A percentile compares a stretch with the other conserved stretches of the same genome.
Conservation (phyloP, 2,797 vertebrate genomes). For the Crypturellus tataupa region DNA sequence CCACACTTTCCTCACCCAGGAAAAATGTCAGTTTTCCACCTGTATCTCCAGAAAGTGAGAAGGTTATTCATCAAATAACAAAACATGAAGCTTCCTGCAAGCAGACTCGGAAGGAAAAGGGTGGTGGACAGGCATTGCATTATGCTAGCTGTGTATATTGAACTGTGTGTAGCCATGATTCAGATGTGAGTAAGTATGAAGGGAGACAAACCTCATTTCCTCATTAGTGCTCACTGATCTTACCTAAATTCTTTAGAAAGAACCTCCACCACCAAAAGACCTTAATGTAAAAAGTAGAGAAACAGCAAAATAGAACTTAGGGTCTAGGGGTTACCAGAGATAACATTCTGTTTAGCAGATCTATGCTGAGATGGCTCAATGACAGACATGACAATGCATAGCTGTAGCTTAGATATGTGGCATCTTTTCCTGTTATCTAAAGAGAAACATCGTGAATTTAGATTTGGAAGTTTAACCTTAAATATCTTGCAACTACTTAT, state of each 20-base stretch:
- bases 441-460: background rate
- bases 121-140: background rate
- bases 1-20: background rate
- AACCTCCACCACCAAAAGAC: background rate
- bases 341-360: background rate
- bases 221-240: background rate
- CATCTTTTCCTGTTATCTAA: slow-evolving; percentile 11
- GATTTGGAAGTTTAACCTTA: slow-evolving; percentile 8
- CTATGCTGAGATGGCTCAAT: background rate
- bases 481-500: background rate
- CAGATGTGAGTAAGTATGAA: background rate
- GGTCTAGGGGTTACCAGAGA: background rate
- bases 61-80: background rate
- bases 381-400: background rate
- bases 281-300: background rate
- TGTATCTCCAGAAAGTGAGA: background rate
- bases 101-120: background rate
- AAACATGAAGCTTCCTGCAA: background rate
- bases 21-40: background rate
- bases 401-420: background rate
- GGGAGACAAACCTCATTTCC: background rate
- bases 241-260: background rate
- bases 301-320: background rate
- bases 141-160: background rate
- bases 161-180: background rate